Evolutionary conservation across 2,797 vertebrate species (phyloP).

Genomic region (Champsocephalus esox): DNA sequence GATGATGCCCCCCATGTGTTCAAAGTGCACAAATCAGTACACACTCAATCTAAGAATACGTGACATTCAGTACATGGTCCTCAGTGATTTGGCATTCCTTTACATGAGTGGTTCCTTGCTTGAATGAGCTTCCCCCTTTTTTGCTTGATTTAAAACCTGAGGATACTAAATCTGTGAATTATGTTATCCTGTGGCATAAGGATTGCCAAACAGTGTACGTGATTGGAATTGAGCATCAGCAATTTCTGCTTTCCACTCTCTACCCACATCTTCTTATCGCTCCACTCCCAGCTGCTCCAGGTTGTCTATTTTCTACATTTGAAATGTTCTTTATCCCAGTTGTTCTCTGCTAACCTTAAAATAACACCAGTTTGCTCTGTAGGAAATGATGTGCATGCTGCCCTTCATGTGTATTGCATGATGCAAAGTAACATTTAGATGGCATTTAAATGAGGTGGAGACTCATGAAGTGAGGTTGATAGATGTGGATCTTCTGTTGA

Average conservation of each 20-base stretch:
- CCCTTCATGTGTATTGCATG: constrained; percentile 21
- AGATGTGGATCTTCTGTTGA: constrained; percentile 7
- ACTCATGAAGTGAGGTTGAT: constrained; percentile 5
- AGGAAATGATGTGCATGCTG: constrained; percentile 19
- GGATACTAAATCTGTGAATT: constrained; percentile 22
- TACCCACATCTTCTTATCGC: constrained; percentile 19
- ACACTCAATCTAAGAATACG: not conserved
- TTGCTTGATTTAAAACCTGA: constrained; percentile 17
- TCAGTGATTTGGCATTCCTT: not conserved
- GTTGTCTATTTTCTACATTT: constrained; percentile 27
- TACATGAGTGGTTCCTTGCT: constrained; percentile 5
- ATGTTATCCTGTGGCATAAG: constrained; percentile 22
- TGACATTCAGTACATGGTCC: not conserved
- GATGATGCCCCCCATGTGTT: not conserved
- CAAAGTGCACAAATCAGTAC: not conserved
- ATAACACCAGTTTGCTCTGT: constrained; percentile 6
- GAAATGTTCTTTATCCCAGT: constrained; percentile 25
- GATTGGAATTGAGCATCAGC: constrained; percentile 18
- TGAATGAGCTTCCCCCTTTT: constrained; percentile 2
- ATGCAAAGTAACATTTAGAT: constrained; percentile 26
- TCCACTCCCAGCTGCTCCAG: constrained; percentile 13
- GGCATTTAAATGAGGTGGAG: constrained; percentile 33
- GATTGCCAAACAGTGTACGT: constrained; percentile 7
- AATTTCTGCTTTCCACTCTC: constrained; percentile 21
- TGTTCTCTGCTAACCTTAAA: constrained; percentile 12